A percentile compares a stretch with the other conserved stretches of the same genome.
Conservation (phyloP, 2,113 vertebrate species). For the Rhynchomys soricoides region DNA sequence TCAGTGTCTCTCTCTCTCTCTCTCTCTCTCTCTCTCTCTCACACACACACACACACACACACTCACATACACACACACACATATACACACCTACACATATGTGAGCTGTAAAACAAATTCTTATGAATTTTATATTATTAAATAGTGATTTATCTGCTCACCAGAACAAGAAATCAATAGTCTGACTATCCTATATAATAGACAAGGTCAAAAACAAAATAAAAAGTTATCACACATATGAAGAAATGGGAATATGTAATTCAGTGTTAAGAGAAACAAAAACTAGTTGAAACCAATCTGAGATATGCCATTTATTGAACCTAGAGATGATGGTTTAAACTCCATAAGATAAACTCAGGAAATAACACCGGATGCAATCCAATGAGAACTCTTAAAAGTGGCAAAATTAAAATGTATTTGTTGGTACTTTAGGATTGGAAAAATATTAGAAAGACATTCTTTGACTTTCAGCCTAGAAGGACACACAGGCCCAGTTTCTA, state of each 20-base stretch:
- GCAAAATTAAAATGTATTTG: neutral
- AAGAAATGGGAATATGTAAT: neutral
- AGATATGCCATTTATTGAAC: neutral
- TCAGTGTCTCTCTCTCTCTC: too few species aligned
- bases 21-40: too few species aligned
- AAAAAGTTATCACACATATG: neutral
- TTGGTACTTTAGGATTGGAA: neutral
- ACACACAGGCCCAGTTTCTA: neutral
- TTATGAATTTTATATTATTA: neutral
- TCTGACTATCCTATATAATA: neutral
- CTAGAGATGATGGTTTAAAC: neutral
- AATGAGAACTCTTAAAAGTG: conserved; percentile 17
- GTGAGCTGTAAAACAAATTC: neutral
- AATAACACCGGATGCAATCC: neutral
- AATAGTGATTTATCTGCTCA: conserved; percentile 15
- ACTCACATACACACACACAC: too few species aligned
- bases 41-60: neutral
- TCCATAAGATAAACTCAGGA: conserved; percentile 1
- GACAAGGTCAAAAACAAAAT: conserved; percentile 21
- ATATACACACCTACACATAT: neutral
- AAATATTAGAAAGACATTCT: neutral
- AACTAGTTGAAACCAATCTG: conserved; percentile 12
- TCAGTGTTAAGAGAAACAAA: conserved; percentile 5
- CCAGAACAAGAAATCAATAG: conserved; percentile 18
- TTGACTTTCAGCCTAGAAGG: neutral